These are phyloP conservation scores for Camponotus floridanus DNA, from an alignment of 1,140 invertebrate genomes.

Conservation along the genomic window DNA sequence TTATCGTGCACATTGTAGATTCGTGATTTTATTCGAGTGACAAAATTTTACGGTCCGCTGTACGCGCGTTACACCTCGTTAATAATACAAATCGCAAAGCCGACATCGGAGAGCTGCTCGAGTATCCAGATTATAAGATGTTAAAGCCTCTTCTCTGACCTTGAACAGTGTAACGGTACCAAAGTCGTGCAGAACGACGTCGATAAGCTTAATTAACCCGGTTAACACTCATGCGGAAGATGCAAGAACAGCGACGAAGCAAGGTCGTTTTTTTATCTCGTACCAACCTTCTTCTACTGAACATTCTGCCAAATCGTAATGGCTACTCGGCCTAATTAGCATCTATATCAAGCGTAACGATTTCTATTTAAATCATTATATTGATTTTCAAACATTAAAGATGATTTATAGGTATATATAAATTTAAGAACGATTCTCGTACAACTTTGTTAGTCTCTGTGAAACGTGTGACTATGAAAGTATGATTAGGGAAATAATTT, in stretches of 20 bases:
- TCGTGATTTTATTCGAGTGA: background rate
- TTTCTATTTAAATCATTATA: background rate
- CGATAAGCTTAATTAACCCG: constrained; percentile 66
- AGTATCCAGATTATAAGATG: constrained; percentile 41
- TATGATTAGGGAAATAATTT: background rate
- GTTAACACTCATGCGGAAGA: constrained; percentile 56
- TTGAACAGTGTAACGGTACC: constrained; percentile 58
- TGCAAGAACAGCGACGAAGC: constrained; percentile 37
- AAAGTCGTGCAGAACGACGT: constrained; percentile 43
- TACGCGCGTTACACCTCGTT: constrained; percentile 19
- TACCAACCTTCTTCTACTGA: background rate
- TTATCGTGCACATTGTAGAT: background rate
- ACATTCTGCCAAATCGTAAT: constrained; percentile 34
- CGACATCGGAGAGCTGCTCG: constrained; percentile 9
- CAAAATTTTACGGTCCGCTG: constrained; percentile 40
- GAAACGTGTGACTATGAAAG: background rate
- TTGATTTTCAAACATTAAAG: background rate
- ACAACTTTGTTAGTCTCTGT: background rate
- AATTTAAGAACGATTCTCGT: background rate
- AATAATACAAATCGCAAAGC: constrained; percentile 42
- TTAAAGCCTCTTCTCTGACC: constrained; percentile 45
- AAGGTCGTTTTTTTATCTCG: constrained; percentile 55
- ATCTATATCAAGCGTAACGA: background rate
- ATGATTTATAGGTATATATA: background rate
- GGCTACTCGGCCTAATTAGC: background rate